Percentiles rank a stretch among this genome's conserved stretches.
phyloP scores from a whole-genome alignment of 2,797 vertebrate genomes.

The Cuniculus paca region DNA sequence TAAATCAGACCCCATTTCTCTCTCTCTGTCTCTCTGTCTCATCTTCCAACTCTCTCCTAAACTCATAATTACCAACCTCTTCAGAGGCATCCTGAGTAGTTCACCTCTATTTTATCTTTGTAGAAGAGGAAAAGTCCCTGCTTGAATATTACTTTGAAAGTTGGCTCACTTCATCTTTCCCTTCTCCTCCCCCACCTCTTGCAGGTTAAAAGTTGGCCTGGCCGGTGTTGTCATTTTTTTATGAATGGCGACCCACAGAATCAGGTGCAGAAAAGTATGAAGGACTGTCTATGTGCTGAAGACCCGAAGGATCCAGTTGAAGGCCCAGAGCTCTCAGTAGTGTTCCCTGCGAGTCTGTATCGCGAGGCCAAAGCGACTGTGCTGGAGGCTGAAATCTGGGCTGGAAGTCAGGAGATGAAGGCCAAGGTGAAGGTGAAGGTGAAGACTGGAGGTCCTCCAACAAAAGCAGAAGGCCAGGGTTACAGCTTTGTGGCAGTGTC shows the following conservation, averaged over 20 bases:
- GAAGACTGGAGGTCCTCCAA: background rate
- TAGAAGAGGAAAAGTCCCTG: background rate
- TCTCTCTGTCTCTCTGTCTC: background rate
- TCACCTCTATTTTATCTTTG: background rate
- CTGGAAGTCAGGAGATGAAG: background rate
- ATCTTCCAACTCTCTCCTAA: background rate
- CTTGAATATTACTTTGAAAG: background rate
- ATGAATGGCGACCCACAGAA: background rate
- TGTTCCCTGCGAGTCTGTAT: background rate
- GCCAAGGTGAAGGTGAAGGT: background rate
- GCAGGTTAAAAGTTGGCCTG: background rate
- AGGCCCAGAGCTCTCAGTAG: background rate
- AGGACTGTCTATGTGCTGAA: background rate
- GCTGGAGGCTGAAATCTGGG: background rate
- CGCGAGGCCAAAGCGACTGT: background rate
- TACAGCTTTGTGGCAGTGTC: background rate
- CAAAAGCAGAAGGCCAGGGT: background rate
- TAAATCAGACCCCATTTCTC: background rate
- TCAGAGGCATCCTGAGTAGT: background rate
- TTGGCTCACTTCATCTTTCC: background rate
- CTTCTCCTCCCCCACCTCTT: background rate
- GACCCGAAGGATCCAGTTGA: background rate
- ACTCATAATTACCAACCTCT: background rate
- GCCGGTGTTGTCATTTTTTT: background rate
- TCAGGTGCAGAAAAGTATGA: background rate